These are phyloP conservation scores for Sminthurides aquaticus DNA, from an alignment of 2,888 invertebrate genomes.

Conservation along the genomic window DNA sequence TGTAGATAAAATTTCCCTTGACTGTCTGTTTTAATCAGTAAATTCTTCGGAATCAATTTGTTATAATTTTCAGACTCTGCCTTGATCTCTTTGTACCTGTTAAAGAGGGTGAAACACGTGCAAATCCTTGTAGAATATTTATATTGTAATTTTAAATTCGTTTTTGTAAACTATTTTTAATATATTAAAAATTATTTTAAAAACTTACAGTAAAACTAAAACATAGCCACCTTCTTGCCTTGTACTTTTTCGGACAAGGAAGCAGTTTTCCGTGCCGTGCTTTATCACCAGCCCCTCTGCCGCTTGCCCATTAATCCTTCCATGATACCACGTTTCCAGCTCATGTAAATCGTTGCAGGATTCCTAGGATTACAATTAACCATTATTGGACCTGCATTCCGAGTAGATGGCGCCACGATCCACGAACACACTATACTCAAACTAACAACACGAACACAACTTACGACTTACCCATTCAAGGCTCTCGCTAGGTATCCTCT, in stretches of 20 bases:
- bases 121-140: background rate
- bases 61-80: no score
- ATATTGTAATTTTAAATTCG: background rate
- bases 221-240: background rate
- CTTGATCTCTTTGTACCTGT: no score
- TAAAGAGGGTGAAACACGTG: no score
- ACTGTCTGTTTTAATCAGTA: background rate
- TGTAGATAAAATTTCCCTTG: background rate
- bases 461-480: background rate
- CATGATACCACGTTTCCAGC: background rate
- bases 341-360: background rate
- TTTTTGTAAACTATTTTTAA: background rate
- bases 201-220: background rate
- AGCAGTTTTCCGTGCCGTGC: background rate
- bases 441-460: background rate
- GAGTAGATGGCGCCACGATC: no score
- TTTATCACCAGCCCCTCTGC: background rate
- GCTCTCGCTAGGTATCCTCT: background rate
- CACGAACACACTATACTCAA: background rate
- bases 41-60: background rate
- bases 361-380: background rate
- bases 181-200: background rate
- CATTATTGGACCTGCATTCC: no score
- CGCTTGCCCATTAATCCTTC: background rate
- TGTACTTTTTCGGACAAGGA: background rate